Percentiles rank a stretch among this genome's conserved stretches.
Conservation (phyloP, 1,140 invertebrate species). For the Dendrolimus kikuchii region DNA sequence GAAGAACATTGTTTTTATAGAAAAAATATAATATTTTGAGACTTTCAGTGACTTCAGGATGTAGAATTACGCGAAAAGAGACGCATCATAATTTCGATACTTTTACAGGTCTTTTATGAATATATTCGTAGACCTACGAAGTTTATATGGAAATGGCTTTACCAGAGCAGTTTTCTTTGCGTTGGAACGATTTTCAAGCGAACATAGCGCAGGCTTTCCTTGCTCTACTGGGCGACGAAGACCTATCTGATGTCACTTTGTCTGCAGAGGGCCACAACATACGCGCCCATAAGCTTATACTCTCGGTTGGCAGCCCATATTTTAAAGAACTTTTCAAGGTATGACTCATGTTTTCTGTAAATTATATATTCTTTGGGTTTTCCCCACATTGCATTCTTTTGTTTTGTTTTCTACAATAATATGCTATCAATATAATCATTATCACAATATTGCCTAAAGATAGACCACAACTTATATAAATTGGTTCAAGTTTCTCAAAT, state of each 20-base stretch:
- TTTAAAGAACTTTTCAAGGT: conserved; percentile 83
- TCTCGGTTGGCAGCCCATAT: conserved; percentile 81
- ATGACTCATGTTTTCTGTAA: conserved; percentile 48
- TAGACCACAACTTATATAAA: too few relatives aligned
- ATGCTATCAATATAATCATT: too few relatives aligned
- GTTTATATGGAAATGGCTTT: conserved; percentile 53
- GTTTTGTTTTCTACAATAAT: too few relatives aligned
- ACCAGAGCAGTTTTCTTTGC: conserved; percentile 83
- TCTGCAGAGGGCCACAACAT: conserved; percentile 79
- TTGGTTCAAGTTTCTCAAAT: too few relatives aligned
- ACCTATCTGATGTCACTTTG: conserved; percentile 83
- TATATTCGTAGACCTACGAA: conserved; percentile 18
- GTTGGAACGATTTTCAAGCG: conserved; percentile 89
- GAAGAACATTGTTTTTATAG: too few relatives aligned
- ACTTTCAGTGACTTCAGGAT: conserved; percentile 40
- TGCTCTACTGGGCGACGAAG: conserved; percentile 77
- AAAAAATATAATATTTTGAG: too few relatives aligned
- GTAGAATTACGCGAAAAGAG: conserved; percentile 42
- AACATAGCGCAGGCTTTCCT: conserved; percentile 82
- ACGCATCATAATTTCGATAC: conserved; percentile 61
- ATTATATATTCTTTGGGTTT: too few relatives aligned
- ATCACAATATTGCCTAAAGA: too few relatives aligned
- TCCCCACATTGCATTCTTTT: too few relatives aligned
- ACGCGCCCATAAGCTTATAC: conserved; percentile 81
- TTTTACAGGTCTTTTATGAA: conserved; percentile 22